Evolutionary conservation across 1,140 invertebrate species (phyloP).

Genomic region (Idris sp.): DNA sequence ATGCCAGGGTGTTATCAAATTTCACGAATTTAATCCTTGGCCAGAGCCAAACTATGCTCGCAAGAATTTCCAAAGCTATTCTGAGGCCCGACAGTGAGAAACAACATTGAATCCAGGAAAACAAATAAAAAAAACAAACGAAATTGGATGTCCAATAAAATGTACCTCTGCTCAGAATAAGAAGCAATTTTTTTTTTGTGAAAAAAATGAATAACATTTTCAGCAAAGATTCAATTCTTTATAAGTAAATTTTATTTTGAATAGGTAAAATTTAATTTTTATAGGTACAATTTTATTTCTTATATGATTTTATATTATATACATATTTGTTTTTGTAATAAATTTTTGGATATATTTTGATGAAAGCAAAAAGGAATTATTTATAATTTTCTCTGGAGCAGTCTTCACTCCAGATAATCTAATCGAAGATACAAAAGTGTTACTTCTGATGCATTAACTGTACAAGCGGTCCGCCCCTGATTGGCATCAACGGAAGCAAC

Average conservation of each 20-base stretch:
- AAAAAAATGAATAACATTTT: too few relatives aligned
- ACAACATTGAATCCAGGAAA: background rate
- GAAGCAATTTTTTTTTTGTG: too few relatives aligned
- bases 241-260: too few relatives aligned
- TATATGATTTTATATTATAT: too few relatives aligned
- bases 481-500: slow-evolving; percentile 55
- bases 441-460: slow-evolving; percentile 46
- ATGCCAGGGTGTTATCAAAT: slow-evolving; percentile 45
- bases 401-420: slow-evolving; percentile 22
- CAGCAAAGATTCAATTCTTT: too few relatives aligned
- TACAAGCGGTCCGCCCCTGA: slow-evolving; percentile 51
- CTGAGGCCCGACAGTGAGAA: slow-evolving; percentile 7
- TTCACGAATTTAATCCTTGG: slow-evolving; percentile 30
- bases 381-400: slow-evolving; percentile 6
- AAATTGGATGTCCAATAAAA: too few relatives aligned
- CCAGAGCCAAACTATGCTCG: background rate
- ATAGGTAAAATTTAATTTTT: too few relatives aligned
- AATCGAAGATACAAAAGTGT: slow-evolving; percentile 37
- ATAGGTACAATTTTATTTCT: too few relatives aligned
- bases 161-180: too few relatives aligned
- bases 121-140: background rate
- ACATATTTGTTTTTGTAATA: too few relatives aligned
- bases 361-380: too few relatives aligned
- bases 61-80: slow-evolving; percentile 35
- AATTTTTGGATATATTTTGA: too few relatives aligned